Base-by-base conservation (phyloP, 2,797 vertebrate genomes). In the Myiothlypis chrysogaster region DNA sequence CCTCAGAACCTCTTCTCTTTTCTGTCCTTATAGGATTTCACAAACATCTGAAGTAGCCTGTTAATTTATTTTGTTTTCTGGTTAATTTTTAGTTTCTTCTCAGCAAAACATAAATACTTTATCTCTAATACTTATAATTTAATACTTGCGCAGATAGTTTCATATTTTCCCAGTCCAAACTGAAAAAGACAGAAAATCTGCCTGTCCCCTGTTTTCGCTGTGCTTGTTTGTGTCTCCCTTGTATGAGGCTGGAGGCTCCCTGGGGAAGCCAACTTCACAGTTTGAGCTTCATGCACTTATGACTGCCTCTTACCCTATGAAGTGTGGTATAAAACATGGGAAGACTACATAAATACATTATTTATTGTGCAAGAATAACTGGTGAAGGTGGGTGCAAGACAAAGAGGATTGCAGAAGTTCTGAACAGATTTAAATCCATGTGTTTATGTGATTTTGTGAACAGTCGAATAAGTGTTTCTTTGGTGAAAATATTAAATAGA, bases 321-420 rank as follows among this genome's bases (percentile, higher is more conserved):
- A 94, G 61, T 81, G 47, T 69, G 34, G 69, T 87, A 78, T 81
- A 83, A 90, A 94, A 89, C 59, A 63, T 72, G 63, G 89, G 93
- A 96, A 85, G 79, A 65, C 50, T 91, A 61, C 14, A 10, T 28
- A 37, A 91, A 95, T 96, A 57, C 88, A 96, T 97, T 96, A 96
- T 97, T 96, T 96, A 96, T 96, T 70, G 39, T 53, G 32, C 79
- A 66, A 70, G 77, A 86, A 93, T 91, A 94, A 95, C 94, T 88
- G 84, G 79, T 63, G 91, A 83, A 94, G 82, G 35, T 83, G 44
- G 35, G 53, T 73, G 66, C 41, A 86, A 88, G 80, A 64, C 65
- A 69, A 85, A 85, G 79, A 72, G 32, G 77, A 61, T 25, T 79
- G 76, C 63, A 76, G 63, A 92, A 89, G 79, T 92, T 97, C 76